These are phyloP conservation scores for Nephrocerus scutellatus DNA, from an alignment of 2,888 invertebrate genomes.

Conservation along the genomic window DNA sequence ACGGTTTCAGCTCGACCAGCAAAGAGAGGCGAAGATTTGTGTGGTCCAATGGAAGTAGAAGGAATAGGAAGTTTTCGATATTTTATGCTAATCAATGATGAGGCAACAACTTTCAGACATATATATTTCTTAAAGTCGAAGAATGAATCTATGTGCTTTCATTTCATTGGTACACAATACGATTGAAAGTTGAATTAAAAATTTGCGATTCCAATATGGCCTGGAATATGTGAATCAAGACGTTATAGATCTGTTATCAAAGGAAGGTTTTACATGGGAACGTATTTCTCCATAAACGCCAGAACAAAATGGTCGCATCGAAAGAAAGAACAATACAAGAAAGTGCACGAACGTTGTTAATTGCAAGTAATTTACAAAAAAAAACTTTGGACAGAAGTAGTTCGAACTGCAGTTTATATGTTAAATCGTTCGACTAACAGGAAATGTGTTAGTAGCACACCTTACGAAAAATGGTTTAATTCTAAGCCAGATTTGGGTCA, in stretches of 20 bases:
- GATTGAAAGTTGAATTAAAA: too few relatives aligned
- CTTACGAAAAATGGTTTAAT: background rate
- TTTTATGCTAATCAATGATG: conserved; percentile 12
- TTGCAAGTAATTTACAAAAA: too few relatives aligned
- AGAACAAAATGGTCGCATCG: conserved; percentile 28
- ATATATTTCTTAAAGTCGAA: conserved; percentile 5
- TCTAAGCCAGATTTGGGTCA: background rate
- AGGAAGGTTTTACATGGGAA: background rate
- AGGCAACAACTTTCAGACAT: conserved; percentile 6
- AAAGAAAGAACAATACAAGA: conserved; percentile 26
- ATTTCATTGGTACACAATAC: too few relatives aligned
- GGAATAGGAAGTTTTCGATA: conserved; percentile 7
- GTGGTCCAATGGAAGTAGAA: conserved; percentile 6
- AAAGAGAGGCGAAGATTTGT: conserved; percentile 4
- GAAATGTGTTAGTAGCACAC: background rate
- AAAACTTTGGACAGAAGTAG: conserved; percentile 28
- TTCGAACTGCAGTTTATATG: conserved; percentile 24
- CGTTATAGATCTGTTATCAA: conserved; percentile 1
- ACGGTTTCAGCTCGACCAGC: background rate
- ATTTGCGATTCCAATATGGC: conserved; percentile 9
- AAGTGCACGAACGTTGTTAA: too few relatives aligned
- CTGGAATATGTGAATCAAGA: conserved; percentile 8
- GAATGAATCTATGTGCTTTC: background rate
- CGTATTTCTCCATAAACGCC: conserved; percentile 20
- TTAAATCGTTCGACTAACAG: conserved; percentile 17